Evolutionary conservation across 2,888 invertebrate genomes (phyloP), one percentile per base, ranked within the genome.

Genomic region (Dermolepida albohirtum): DNA sequence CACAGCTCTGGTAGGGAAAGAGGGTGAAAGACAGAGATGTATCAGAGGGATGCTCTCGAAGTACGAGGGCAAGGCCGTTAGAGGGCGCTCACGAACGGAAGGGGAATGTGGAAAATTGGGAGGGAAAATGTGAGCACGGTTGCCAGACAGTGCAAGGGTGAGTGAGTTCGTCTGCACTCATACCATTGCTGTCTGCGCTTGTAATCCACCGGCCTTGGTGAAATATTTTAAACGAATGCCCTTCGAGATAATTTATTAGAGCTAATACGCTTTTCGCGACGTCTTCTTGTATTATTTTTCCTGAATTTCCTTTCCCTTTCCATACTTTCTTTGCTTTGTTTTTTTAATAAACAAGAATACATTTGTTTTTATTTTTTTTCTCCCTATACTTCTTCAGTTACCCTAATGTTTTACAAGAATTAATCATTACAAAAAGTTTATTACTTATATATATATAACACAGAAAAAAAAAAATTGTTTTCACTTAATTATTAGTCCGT

Each of bases 221-320:
- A 40, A 54, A 54, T 54, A 54, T 54, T 54, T 54, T 54, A 54
- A 54, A 54, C 54, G 54, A 54, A 54, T 54, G 54, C 54, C 54
- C 40, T 54, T 54, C 29, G 16, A 40, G 40, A 54, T 54, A 54
- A 54, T 54, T 54, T 54, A 54, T 54, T 54, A 54, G 54, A n/a
- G 40, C 40, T 54, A 54, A 54, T 54, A 40, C 54, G 54, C 40
- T 54, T 54, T 54, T 54, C 54, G 54, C 16, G 40, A 54, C 54
- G 14, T 54, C 17, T 39, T 54, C 16, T 17, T 54, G 34, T 40
- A 17, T 40, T 40, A 5, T 54, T 16, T 14, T 16, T 52, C 29
- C 29, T 40, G 34, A 34, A 40, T 54, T 54, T 54, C 54, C n/a
- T 50, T 50, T 50, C n/a, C 22, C 16, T 54, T 54, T 16, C 40